Evolutionary conservation across 2,797 vertebrate genomes (phyloP).

Genomic region (Enteromius thamalakanensis): DNA sequence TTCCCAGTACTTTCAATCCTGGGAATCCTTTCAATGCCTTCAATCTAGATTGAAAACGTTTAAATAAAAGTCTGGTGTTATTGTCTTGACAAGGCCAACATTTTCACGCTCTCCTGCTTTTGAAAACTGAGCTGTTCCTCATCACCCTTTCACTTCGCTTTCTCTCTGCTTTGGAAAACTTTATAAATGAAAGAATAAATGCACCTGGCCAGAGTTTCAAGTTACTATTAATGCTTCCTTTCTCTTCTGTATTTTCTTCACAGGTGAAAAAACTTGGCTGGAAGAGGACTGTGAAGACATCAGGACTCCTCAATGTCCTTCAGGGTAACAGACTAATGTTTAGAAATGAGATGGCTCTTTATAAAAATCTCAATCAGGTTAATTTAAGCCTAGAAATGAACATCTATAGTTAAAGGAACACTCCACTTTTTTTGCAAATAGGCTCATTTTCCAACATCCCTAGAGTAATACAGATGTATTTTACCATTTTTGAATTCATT

Average conservation of each 20-base stretch:
- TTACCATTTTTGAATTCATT: too few species aligned
- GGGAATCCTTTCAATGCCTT: too few species aligned
- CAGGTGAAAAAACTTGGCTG: slow-evolving; percentile 82
- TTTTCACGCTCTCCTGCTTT: not conserved
- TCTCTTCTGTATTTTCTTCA: slow-evolving; percentile 44
- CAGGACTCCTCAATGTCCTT: slow-evolving; percentile 81
- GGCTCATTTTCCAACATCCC: too few species aligned
- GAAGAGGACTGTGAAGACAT: slow-evolving; percentile 76
- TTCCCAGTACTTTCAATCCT: not conserved
- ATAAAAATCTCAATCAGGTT: not conserved
- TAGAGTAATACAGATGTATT: too few species aligned
- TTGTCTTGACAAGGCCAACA: not conserved
- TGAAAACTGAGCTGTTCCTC: not conserved
- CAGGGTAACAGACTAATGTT: slow-evolving; percentile 79
- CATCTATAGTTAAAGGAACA: too few species aligned
- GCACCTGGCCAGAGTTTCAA: not conserved
- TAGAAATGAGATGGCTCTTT: slow-evolving; percentile 7
- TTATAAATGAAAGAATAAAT: not conserved
- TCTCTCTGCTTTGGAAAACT: not conserved
- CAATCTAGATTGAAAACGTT: not conserved
- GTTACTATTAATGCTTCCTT: not conserved
- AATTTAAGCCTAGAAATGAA: not conserved
- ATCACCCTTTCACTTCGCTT: slow-evolving; percentile 9
- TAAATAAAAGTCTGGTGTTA: not conserved
- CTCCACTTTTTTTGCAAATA: too few species aligned